Evolutionary conservation across 2,888 invertebrate species (phyloP).

Genomic region (Hirtodrosophila alboralis): DNA sequence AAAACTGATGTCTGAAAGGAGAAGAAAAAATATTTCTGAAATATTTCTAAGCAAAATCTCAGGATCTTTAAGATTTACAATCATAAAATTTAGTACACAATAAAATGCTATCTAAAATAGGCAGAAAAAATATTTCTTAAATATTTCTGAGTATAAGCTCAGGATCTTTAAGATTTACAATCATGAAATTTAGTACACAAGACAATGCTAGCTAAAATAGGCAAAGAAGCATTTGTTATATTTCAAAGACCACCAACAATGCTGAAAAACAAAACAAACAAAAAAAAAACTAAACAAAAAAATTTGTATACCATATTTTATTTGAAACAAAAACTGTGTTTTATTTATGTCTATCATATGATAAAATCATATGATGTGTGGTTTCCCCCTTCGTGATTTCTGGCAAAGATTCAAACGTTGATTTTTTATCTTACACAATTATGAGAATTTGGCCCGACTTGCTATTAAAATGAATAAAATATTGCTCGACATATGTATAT

Average conservation of each 20-base stretch:
- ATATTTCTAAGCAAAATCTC: constrained; percentile 1
- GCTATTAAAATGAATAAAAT: constrained; percentile 62
- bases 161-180: neutral
- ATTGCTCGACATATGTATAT: constrained; percentile 38
- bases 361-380: constrained; percentile 36
- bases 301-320: too few relatives aligned
- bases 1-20: too few relatives aligned
- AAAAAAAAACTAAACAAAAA: neutral
- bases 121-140: too few relatives aligned
- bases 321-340: neutral
- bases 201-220: neutral
- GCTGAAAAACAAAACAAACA: neutral
- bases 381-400: neutral
- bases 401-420: constrained; percentile 45
- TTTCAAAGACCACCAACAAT: too few relatives aligned
- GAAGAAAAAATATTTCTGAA: too few relatives aligned
- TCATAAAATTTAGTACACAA: neutral
- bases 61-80: neutral
- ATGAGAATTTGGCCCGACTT: constrained; percentile 19
- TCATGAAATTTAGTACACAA: neutral
- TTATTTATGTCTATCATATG: constrained; percentile 30
- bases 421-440: constrained; percentile 58
- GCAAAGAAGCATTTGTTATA: neutral
- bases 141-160: constrained; percentile 1
- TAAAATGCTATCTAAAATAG: neutral